Evolutionary conservation across 1,140 invertebrate genomes (phyloP).

Genomic region (Brachionus angularis): DNA sequence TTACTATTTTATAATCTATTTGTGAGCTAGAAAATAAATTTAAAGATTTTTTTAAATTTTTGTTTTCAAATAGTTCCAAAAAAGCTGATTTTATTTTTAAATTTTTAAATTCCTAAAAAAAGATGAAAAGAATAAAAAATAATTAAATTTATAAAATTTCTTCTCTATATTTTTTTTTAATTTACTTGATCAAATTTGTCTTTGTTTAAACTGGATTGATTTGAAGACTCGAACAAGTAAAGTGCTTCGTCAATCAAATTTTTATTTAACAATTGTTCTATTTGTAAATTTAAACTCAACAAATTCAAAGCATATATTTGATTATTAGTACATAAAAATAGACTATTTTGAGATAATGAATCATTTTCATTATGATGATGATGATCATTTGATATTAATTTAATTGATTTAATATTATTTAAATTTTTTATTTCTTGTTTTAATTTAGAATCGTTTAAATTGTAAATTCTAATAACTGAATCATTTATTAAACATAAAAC

Average conservation of each 20-base stretch:
- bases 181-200: slow-evolving; percentile 23
- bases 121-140: background rate
- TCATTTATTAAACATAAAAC: slow-evolving; percentile 26
- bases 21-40: background rate
- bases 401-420: background rate
- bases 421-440: slow-evolving; percentile 24
- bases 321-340: background rate
- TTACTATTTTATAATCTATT: slow-evolving; percentile 19
- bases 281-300: slow-evolving; percentile 16
- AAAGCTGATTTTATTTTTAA: slow-evolving; percentile 34
- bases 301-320: slow-evolving; percentile 26
- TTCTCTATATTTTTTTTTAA: background rate
- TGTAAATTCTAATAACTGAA: slow-evolving; percentile 6
- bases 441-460: slow-evolving; percentile 24
- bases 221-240: slow-evolving; percentile 7
- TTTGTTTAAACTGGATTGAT: background rate
- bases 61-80: slow-evolving; percentile 27
- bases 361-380: too few relatives aligned
- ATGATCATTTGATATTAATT: too few relatives aligned
- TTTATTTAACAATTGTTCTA: slow-evolving; percentile 16
- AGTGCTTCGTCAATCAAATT: slow-evolving; percentile 28
- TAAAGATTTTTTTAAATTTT: background rate
- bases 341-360: too few relatives aligned
- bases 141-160: background rate
- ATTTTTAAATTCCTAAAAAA: slow-evolving; percentile 37